Conservation (phyloP, 2,888 invertebrate species). For the Pollenia angustigena region DNA sequence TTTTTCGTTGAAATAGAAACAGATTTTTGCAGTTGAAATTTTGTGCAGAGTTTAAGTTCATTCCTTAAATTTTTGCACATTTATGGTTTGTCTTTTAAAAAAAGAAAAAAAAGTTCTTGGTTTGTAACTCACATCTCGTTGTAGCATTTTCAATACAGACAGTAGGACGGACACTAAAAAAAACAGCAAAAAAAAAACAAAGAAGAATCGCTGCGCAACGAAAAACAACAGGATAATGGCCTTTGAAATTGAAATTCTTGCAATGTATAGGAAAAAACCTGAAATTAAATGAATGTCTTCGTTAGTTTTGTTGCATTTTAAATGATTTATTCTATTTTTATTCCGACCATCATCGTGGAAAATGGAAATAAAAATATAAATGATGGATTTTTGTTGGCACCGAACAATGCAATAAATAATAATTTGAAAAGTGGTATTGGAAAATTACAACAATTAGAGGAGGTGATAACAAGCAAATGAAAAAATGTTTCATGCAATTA, state of each 20-base stretch:
- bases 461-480: slow-evolving; percentile 22
- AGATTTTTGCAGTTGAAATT: slow-evolving; percentile 48
- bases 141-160: slow-evolving; percentile 23
- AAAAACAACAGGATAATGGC: slow-evolving; percentile 64
- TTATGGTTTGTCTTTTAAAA: slow-evolving; percentile 46
- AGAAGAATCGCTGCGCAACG: slow-evolving; percentile 11
- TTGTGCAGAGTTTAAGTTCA: slow-evolving; percentile 59
- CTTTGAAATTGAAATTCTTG: slow-evolving; percentile 67
- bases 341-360: not conserved
- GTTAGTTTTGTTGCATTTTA: slow-evolving; percentile 21
- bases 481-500: not conserved
- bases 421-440: slow-evolving; percentile 17
- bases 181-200: slow-evolving; percentile 16
- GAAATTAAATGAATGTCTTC: slow-evolving; percentile 47
- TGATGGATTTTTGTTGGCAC: slow-evolving; percentile 8
- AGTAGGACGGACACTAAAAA: not conserved
- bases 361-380: slow-evolving; percentile 17
- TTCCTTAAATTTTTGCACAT: slow-evolving; percentile 67
- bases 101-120: not conserved
- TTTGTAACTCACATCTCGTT: slow-evolving; percentile 40
- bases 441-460: slow-evolving; percentile 19
- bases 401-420: slow-evolving; percentile 17
- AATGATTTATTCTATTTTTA: slow-evolving; percentile 56
- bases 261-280: slow-evolving; percentile 43
- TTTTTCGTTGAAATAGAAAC: slow-evolving; percentile 65